Base-by-base conservation (phyloP, 2,113 vertebrate species). In the Pyrgilauda ruficollis region DNA sequence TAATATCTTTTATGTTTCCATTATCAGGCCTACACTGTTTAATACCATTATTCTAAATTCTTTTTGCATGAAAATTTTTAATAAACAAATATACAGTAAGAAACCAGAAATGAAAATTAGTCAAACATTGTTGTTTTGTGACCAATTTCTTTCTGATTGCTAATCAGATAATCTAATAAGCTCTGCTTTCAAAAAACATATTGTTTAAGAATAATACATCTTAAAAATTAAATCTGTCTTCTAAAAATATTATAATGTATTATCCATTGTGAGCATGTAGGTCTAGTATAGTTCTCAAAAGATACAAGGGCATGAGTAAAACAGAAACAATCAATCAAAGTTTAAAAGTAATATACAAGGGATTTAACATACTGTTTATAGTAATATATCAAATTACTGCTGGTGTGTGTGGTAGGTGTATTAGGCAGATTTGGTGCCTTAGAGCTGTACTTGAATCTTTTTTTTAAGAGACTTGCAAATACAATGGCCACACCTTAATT, bases 401-500 rank as follows among this genome's bases (percentile, higher is more conserved):
- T 15, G 37, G 15, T 44, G 46, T 89, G 67, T 70, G 14, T 77
- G 26, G 35, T 81, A 81, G 35, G 27, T 87, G 58, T 56, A 58
- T 91, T 69, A 88, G 33, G 72, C 28, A 88, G 84, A 84, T n/a
- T 68, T 94, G 15, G 19, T 86, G 43, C 86, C 75, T 78, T 89
- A 87, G 24, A 91, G 56, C 44, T 2, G 13, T 46, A 67, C 44
- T 52, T 69, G 87, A 94, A 93, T 95, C 52, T 83, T 76, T 92
- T 88, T 75, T 94, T 70, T 64, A 87, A 92, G 80, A 94, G 59
- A 92, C 79, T 93, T 84, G 74, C 86, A 95, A 96, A 89, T 91
- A 81, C 79, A 97, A 96, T 96, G 95, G 84, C 94, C 91, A 81
- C 97, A 78, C 83, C 83, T 96, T 98, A 98, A 98, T 96, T 98